A percentile compares a stretch with the other conserved stretches of the same genome.
These are phyloP conservation scores for Coenonympha arcania DNA, from an alignment of 2,888 invertebrate genomes.

Conservation along the genomic window DNA sequence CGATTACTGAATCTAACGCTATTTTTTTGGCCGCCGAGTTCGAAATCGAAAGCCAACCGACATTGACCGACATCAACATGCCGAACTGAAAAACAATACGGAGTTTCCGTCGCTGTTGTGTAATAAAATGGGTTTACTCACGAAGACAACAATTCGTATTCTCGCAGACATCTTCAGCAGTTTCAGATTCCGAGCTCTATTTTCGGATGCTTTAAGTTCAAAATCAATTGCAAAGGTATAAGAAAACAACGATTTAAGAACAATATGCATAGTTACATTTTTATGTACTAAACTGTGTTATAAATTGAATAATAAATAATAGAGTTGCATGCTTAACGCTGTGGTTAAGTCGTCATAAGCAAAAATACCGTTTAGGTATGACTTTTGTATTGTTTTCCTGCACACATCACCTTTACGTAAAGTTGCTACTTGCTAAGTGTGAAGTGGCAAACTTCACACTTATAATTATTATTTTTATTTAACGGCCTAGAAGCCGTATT, in stretches of 20 bases:
- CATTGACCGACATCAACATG: slow-evolving; percentile 70
- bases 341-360: neutral
- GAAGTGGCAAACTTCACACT: no score
- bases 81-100: slow-evolving; percentile 57
- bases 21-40: slow-evolving; percentile 30
- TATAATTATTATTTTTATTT: no score
- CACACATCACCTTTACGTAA: no score
- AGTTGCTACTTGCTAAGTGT: no score
- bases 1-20: slow-evolving; percentile 21
- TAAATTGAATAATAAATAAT: slow-evolving; percentile 15
- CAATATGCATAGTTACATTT: slow-evolving; percentile 10
- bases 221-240: neutral
- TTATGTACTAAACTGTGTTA: slow-evolving; percentile 19
- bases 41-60: slow-evolving; percentile 57
- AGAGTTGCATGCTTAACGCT: slow-evolving; percentile 2
- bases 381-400: neutral
- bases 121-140: slow-evolving; percentile 27
- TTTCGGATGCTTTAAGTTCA: neutral
- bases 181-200: neutral
- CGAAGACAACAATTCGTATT: slow-evolving; percentile 22
- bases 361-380: no score
- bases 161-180: slow-evolving; percentile 7
- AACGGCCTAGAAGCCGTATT: no score
- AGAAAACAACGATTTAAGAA: slow-evolving; percentile 1
- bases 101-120: slow-evolving; percentile 34